Evolutionary conservation across 2,113 vertebrate genomes (phyloP).

Genomic region (Oophaga pumilio): DNA sequence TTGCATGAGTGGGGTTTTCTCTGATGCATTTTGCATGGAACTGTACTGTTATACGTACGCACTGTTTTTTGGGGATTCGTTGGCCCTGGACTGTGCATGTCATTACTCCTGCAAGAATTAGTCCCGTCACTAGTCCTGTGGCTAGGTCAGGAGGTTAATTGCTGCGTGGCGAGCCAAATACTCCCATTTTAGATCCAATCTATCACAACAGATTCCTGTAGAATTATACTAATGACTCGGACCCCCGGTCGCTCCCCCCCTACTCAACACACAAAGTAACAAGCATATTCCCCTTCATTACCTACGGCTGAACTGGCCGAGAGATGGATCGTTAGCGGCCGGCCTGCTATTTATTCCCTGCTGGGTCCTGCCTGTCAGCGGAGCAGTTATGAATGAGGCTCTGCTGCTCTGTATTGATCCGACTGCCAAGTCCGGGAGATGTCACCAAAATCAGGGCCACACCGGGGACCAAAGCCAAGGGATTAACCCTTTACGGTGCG

Average conservation of each 20-base stretch:
- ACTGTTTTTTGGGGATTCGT: neutral
- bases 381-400: conserved; percentile 49
- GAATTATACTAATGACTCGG: conserved; percentile 52
- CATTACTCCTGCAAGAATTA: conserved; percentile 26
- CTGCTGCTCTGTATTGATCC: conserved; percentile 51
- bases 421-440: conserved; percentile 12
- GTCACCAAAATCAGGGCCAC: conserved; percentile 47
- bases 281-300: conserved; percentile 28
- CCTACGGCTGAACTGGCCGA: conserved; percentile 38
- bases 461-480: neutral
- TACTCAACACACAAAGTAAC: neutral
- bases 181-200: conserved; percentile 35
- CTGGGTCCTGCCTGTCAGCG: conserved; percentile 46
- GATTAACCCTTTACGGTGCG: neutral
- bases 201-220: conserved; percentile 48
- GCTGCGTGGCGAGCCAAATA: conserved; percentile 14
- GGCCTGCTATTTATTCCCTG: conserved; percentile 54
- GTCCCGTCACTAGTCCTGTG: conserved; percentile 28
- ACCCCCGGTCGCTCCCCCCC: neutral
- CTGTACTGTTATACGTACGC: neutral
- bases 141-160: conserved; percentile 51
- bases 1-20: neutral
- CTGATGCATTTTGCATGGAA: neutral
- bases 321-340: conserved; percentile 51
- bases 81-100: neutral